Conservation (phyloP, 2,113 vertebrate species). For the Collichthys lucidus region DNA sequence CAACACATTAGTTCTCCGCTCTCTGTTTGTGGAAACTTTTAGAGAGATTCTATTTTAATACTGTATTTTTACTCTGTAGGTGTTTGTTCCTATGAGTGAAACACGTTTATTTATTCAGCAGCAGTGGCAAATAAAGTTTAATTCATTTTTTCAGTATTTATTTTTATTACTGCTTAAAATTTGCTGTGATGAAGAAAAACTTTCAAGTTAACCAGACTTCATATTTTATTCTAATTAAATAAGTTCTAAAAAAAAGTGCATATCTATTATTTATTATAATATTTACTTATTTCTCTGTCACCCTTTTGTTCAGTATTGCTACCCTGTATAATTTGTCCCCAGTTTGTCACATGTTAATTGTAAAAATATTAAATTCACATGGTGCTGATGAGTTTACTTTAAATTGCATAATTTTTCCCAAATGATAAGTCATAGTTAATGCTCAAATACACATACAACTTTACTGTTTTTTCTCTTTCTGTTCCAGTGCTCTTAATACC, state of each 20-base stretch:
- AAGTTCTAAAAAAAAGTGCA: accelerated
- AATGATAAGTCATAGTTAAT: not conserved
- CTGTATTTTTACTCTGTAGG: not conserved
- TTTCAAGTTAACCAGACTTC: not conserved
- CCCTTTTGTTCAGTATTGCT: not conserved
- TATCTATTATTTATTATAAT: not conserved
- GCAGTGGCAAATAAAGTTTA: not conserved
- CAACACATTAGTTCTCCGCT: slow-evolving; percentile 28
- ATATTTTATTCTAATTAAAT: not conserved
- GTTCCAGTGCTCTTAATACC: not conserved
- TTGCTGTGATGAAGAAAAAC: slow-evolving; percentile 19
- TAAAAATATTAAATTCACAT: not conserved
- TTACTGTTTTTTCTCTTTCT: not conserved
- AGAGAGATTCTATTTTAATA: slow-evolving; percentile 24
- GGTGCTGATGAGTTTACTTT: not conserved
- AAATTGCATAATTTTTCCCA: not conserved
- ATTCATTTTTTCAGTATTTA: not conserved
- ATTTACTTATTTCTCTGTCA: not conserved
- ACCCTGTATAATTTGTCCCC: not conserved
- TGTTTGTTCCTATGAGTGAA: not conserved
- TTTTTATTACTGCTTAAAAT: not conserved
- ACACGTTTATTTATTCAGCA: not conserved
- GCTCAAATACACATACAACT: not conserved
- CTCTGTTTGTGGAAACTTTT: slow-evolving; percentile 66
- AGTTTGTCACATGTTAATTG: not conserved